Conservation (phyloP, 92 coral and sea anemone genomes). For the Epizoanthus scotinus region DNA sequence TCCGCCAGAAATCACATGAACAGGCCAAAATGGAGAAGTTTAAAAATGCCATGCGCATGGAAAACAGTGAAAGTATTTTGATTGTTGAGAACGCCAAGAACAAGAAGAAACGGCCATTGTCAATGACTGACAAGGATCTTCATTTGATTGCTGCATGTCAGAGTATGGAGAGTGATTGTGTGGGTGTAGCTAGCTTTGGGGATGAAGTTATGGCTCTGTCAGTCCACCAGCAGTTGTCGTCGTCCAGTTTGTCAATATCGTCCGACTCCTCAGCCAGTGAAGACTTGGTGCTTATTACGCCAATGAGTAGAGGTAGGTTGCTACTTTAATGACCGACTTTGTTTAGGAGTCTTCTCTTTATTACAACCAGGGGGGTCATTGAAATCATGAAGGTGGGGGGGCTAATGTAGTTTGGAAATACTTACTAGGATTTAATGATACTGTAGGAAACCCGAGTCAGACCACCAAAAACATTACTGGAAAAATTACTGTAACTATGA, state of each 20-base stretch:
- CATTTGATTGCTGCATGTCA: constrained; percentile 76
- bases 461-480: no score
- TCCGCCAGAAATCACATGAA: constrained; percentile 83
- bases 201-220: constrained; percentile 87
- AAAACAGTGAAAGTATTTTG: constrained; percentile 56
- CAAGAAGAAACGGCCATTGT: constrained; percentile 56
- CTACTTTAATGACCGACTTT: neutral
- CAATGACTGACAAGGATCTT: constrained; percentile 58
- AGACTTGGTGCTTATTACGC: constrained; percentile 85
- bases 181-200: constrained; percentile 77
- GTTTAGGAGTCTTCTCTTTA: no score
- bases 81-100: constrained; percentile 60
- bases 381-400: no score
- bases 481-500: no score
- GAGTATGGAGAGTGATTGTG: constrained; percentile 80
- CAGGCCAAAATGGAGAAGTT: constrained; percentile 67
- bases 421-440: no score
- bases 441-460: no score
- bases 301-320: constrained; percentile 94
- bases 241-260: constrained; percentile 73
- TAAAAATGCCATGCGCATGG: constrained; percentile 47
- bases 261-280: constrained; percentile 83
- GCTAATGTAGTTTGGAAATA: no score
- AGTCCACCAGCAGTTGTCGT: constrained; percentile 59
- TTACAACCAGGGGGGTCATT: no score